Conservation (phyloP, 1,140 invertebrate genomes). For the Lordiphosa mommai region DNA sequence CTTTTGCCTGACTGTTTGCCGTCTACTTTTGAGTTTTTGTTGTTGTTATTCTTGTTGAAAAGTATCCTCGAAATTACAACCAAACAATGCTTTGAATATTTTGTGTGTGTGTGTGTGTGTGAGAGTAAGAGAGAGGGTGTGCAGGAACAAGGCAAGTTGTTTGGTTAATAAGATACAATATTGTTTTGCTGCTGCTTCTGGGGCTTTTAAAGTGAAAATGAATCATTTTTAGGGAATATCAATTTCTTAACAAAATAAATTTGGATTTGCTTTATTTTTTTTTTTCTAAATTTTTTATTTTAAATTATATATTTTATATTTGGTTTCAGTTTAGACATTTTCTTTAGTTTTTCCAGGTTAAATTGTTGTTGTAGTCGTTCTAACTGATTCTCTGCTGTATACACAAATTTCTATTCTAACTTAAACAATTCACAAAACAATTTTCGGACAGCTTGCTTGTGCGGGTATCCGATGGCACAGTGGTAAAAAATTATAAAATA, state of each 20-base stretch:
- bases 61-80: slow-evolving; percentile 65
- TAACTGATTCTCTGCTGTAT: slow-evolving; percentile 1
- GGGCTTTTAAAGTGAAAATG: no score
- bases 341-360: neutral
- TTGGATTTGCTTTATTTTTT: no score
- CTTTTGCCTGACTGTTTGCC: slow-evolving; percentile 54
- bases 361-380: neutral
- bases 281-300: no score
- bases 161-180: no score
- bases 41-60: slow-evolving; percentile 22
- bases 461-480: no score
- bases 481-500: no score
- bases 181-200: neutral
- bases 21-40: slow-evolving; percentile 17
- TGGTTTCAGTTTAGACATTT: neutral
- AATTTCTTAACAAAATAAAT: no score
- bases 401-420: slow-evolving; percentile 58
- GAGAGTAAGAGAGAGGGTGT: no score
- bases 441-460: slow-evolving; percentile 15
- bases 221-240: no score
- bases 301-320: no score
- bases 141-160: no score
- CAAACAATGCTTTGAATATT: slow-evolving; percentile 62
- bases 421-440: slow-evolving; percentile 54
- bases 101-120: slow-evolving; percentile 3